Base-by-base conservation (phyloP, 2,888 invertebrate genomes). In the Zaprionus lineosus region DNA sequence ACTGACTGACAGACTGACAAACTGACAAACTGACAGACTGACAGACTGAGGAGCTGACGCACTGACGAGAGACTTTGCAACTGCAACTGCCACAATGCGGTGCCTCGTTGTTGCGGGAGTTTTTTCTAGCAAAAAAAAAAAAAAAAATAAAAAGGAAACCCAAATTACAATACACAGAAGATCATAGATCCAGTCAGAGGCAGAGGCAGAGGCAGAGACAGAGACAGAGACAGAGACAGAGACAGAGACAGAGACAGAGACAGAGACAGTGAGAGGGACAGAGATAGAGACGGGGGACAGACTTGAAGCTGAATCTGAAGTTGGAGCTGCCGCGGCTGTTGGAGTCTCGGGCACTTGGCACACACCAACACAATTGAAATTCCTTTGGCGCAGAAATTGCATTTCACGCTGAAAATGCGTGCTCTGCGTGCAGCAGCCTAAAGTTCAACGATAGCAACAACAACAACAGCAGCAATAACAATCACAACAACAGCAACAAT, bases 371-470 rank as follows among this genome's bases (percentile, higher is more conserved):
- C 84, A 85, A 85, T 85, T 84, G 86, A 86, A 85, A 83, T 83
- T 86, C 86, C 87, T 86, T 65, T 67, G 74, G 86, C 76, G 84
- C 83, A 87, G 70, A 88, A 88, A 88, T 87, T 86, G 84, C 86
- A 87, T 88, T 88, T 87, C 88, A 88, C 88, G 88, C 87, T 88
- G 81, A 83, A 88, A 88, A 88, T 88, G 88, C 88, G 88, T 88
- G 88, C 86, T 87, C 87, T 87, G 88, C 88, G 87, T 88, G 87
- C 85, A 86, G 70, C 72, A 68, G 56, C 72, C 72, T 59, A 63
- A 78, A 72, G 64, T 66, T 63, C 62, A 74, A 65, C 64, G 36
- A 59, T 47, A 71, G 36, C 62, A 56, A 39, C 57, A 71, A 18
- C 66, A 62, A 26, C 53, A 63, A 4, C 39, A 73, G 4, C 55